phyloP scores from a whole-genome alignment of 2,797 vertebrate species.

The Diglossa cyanea region DNA sequence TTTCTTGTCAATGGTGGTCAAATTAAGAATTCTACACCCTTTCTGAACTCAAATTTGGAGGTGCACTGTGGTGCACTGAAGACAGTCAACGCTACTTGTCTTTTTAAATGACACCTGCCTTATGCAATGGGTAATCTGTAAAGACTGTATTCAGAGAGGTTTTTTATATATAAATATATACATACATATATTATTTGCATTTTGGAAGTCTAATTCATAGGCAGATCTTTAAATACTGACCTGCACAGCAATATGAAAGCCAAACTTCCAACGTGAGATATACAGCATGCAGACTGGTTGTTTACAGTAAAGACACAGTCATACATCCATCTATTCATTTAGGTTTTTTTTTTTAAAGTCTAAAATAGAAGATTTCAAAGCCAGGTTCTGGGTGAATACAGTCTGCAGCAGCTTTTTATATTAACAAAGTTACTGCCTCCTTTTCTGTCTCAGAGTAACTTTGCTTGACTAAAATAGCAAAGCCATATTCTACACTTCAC shows the following conservation, averaged over 20 bases:
- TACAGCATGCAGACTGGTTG: slow-evolving; percentile 71
- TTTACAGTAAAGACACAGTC: slow-evolving; percentile 61
- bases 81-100: slow-evolving; percentile 63
- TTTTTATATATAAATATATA: slow-evolving; percentile 65
- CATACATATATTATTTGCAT: slow-evolving; percentile 69
- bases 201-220: slow-evolving; percentile 76
- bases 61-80: slow-evolving; percentile 7
- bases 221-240: slow-evolving; percentile 74
- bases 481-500: slow-evolving; percentile 91
- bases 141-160: slow-evolving; percentile 59
- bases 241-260: slow-evolving; percentile 77
- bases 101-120: slow-evolving; percentile 73
- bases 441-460: slow-evolving; percentile 77
- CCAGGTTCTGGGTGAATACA: slow-evolving; percentile 66
- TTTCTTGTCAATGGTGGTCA: not conserved
- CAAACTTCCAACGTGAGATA: slow-evolving; percentile 57
- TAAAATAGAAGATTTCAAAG: slow-evolving; percentile 54
- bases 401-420: slow-evolving; percentile 77
- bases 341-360: not conserved
- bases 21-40: slow-evolving; percentile 2
- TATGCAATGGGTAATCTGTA: slow-evolving; percentile 65
- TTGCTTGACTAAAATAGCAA: slow-evolving; percentile 82
- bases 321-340: slow-evolving; percentile 56
- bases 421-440: slow-evolving; percentile 79
- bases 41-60: slow-evolving; percentile 28